Conservation (phyloP, 1,140 invertebrate genomes). For the Pseudomyrmex gracilis region DNA sequence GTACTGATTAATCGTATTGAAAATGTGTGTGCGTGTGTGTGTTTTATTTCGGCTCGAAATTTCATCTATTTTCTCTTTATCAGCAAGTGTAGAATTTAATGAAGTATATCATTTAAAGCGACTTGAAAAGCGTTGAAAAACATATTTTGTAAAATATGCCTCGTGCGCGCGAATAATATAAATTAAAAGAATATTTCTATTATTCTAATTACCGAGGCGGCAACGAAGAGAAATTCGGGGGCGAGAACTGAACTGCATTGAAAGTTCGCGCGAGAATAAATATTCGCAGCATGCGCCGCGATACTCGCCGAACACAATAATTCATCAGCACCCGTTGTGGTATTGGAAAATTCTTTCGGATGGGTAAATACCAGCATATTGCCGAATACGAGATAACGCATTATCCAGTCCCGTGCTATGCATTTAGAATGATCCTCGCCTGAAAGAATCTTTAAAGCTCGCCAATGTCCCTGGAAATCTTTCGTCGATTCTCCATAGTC, state of each 20-base stretch:
- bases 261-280: constrained; percentile 45
- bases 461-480: constrained; percentile 33
- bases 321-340: constrained; percentile 37
- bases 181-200: constrained; percentile 32
- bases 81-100: constrained; percentile 21
- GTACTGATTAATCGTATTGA: too few relatives aligned
- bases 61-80: not conserved
- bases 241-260: constrained; percentile 15
- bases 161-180: not conserved
- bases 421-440: constrained; percentile 48
- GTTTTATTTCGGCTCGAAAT: not conserved
- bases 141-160: not conserved
- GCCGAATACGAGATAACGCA: constrained; percentile 47
- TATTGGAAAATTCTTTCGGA: constrained; percentile 51
- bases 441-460: constrained; percentile 65
- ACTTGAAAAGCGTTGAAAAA: constrained; percentile 9
- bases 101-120: constrained; percentile 22
- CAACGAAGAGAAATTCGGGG: not conserved
- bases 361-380: constrained; percentile 44
- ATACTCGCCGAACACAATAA: constrained; percentile 50
- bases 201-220: constrained; percentile 26
- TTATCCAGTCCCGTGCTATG: constrained; percentile 24
- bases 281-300: constrained; percentile 45
- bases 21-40: too few relatives aligned
- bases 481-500: constrained; percentile 22